Conservation (phyloP, 2,888 invertebrate species). For the Crossocerus cetratus region DNA sequence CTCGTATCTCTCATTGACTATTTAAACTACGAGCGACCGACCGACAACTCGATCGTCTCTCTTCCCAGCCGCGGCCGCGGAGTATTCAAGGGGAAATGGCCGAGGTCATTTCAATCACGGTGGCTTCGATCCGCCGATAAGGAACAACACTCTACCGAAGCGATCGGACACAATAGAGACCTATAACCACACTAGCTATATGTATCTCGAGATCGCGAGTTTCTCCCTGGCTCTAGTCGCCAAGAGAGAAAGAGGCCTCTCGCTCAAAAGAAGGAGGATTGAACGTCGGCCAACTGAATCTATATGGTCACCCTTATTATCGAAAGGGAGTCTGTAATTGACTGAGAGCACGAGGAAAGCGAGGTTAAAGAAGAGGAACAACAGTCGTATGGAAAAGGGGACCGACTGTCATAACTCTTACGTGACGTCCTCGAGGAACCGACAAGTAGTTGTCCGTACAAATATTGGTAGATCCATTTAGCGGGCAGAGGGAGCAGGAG, state of each 20-base stretch:
- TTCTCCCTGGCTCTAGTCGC: no score
- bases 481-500: background rate
- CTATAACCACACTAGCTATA: no score
- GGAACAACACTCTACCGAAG: no score
- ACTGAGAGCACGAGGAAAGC: constrained; percentile 16
- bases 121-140: no score
- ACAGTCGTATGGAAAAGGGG: no score
- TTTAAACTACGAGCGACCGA: constrained; percentile 30
- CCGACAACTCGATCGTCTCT: background rate
- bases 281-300: constrained; percentile 52
- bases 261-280: constrained; percentile 31
- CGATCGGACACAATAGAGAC: no score
- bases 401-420: background rate
- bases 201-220: no score
- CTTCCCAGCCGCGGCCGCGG: no score
- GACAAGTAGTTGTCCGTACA: background rate
- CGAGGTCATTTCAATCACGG: no score
- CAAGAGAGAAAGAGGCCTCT: background rate
- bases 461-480: background rate
- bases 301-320: constrained; percentile 24
- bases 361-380: background rate
- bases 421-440: background rate
- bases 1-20: constrained; percentile 49
- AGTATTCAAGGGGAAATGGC: no score
- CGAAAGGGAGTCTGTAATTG: constrained; percentile 34